Conservation (phyloP, 2,888 invertebrate species). For the Dolichomitus sp. region DNA sequence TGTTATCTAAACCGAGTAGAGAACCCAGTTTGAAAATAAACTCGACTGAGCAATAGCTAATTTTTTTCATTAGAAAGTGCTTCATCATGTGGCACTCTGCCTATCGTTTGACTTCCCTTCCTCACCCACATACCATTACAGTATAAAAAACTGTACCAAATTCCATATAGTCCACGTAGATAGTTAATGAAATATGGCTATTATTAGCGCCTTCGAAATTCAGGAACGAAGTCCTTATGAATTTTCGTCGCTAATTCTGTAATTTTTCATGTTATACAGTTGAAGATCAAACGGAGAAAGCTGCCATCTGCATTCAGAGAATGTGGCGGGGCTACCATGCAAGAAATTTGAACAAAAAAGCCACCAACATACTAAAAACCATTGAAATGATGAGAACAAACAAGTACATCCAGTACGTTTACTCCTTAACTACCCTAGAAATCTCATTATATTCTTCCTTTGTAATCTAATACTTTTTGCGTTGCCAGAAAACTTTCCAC, state of each 20-base stretch:
- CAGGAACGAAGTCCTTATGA: not conserved
- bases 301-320: slow-evolving; percentile 94
- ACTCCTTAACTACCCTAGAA: not conserved
- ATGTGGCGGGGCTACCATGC: slow-evolving; percentile 95
- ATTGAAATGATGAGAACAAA: slow-evolving; percentile 93
- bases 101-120: too few relatives aligned
- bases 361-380: slow-evolving; percentile 89
- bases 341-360: slow-evolving; percentile 91
- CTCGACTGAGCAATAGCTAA: too few relatives aligned
- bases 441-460: not conserved
- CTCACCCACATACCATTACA: too few relatives aligned
- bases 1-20: too few relatives aligned
- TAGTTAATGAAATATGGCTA: too few relatives aligned
- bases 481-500: slow-evolving; percentile 90
- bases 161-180: too few relatives aligned
- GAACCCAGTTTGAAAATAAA: too few relatives aligned
- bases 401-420: slow-evolving; percentile 93
- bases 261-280: slow-evolving; percentile 69
- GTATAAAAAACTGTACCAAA: too few relatives aligned
- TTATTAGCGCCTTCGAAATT: too few relatives aligned
- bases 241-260: not conserved
- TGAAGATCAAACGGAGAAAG: slow-evolving; percentile 84
- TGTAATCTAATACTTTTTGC: not conserved
- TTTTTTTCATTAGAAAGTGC: too few relatives aligned
- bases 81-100: too few relatives aligned